Base-by-base conservation (phyloP, 2,888 invertebrate species). In the Myathropa florea region DNA sequence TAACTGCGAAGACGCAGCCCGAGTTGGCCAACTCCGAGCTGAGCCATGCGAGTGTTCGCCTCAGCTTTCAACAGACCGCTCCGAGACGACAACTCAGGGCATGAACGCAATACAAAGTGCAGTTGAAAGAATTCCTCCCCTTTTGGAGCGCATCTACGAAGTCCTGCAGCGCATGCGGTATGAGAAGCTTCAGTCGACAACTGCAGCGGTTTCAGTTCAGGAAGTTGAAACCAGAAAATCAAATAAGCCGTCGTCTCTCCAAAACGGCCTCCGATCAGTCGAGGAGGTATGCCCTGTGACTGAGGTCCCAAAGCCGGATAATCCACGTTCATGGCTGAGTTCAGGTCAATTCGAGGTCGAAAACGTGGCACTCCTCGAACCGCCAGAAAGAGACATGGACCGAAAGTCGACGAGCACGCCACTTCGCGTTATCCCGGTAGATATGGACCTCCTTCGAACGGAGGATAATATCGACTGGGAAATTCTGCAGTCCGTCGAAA, bases 331-430 rank as follows among this genome's bases (percentile, higher is more conserved):
- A 7, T 6, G 28, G 9, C 12, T 12, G 12, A 10, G 10, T 33
- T 24, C 18, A 18, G 21, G 4, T 18, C 2, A 46, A 0, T 7
- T 4, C 4, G 39, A 14, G 18, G 18, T 2, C 6, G 46, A 46
- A 6, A 46, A 1, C 18, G 53, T 80, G 23, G 60, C 60, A 2
- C 0, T 72, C 1, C 33, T 60, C 1, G 85, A 85, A 9, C 82
- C 77, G n/a, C 82, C 85, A 0, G 85, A 78, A n/a, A 46, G 85
- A 18, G 85, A 85, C 36, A 1, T 60, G 7, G 72, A 64, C 55
- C n/a, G 1, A 2, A 3, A 12, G 2, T 18, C 36, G 9, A 26
- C 30, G 12, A 7, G 9, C 63, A 39, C 12, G 10, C 36, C 26
- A 23, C 63, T 64, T 12, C 55, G 68, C 12, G 60, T 81, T 7